Base-by-base conservation (phyloP, 2,888 invertebrate genomes). In the Brassicogethes aeneus region DNA sequence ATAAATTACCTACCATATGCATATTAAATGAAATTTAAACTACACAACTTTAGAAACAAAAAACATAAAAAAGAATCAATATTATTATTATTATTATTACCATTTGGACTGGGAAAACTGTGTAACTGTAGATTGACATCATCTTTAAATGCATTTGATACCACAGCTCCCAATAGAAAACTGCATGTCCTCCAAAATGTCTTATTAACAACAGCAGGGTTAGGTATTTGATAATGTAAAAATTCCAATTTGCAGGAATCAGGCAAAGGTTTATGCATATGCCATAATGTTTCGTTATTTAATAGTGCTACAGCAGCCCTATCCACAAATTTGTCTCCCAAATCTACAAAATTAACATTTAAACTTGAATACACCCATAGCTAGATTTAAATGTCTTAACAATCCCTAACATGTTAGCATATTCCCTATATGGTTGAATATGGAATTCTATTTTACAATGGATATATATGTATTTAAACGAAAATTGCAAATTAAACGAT, bases 181-280 rank as follows among this genome's bases (percentile, higher is more conserved):
- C 93, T 91, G 62, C 95, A 92, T 0, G 88, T 85, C 39, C 94
- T 73, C 96, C 96, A 97, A 66, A 93, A 96, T 0, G 88, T 84
- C 55, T 79, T 80, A 64, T 87, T 88, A 1, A 82, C 80, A 35
- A 71, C 68, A 41, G 69, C 70, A 0, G 76, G 77, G 42, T 80
- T 76, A 0, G 73, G 59, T 38, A 78, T 75, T 37, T 75, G 76
- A 70, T 80, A 85, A 61, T 79, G 77, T 53, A 76, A 69, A 3
- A 77, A 73, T 55, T 74, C 70, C 8, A 87, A 54, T 33, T 74
- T 73, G 57, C 86, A 86, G 29, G 71, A 68, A 32, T 74, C 73
- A 35, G 69, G 71, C 17, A 97, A 68, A 0, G 96, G 95, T 51
- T 81, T 76, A 60, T 94, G 89, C 85, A 97, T 88, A 61, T 96